Base-by-base conservation (phyloP, 2,797 vertebrate genomes). In the Jordanella pulchra region DNA sequence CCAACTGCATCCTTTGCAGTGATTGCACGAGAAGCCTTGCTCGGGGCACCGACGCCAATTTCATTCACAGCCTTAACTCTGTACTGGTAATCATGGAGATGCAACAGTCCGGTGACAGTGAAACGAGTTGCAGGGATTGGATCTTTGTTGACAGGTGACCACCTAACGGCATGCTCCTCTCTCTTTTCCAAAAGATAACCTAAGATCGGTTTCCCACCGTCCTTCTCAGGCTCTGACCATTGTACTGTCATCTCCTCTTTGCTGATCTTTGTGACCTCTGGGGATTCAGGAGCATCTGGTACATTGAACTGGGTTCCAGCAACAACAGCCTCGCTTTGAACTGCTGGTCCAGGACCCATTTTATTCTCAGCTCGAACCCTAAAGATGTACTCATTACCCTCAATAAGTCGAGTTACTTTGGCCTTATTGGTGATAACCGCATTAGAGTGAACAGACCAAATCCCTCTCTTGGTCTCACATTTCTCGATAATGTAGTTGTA, bases 401-500 rank as follows among this genome's bases (percentile, higher is more conserved):
- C 98, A 78, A 96, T 95, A 18, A 99, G 97, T 53, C 96, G 96
- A 71, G 97, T 97, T 75, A 99, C 95, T 35, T 95, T 96, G 65
- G 95, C 93, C 78, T 91, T 92, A 56, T 95, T 97, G 56, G 94
- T 95, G 83, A 99, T 93, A 77, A 99, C 90, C 68, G 96, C 95
- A 1, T 97, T 94, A 61, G 98, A 97, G 88, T 95, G 96, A 21
- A 97, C 96, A 45, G 98, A 97, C 98, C 98, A 99, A 76, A 99
- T 93, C 87, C 97, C 97, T 80, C 97, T 94, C 84, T 97, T 99
- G 86, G 95, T 97, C 72, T 99, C 98, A 94, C 98, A 99, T 93
- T 99, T 99, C 90, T 99, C 98, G 81, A 99, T 88, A 47, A 99
- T 97, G 86, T 99, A 99, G 92, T 99, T 99, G 91, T 98, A 97